Percentiles rank a stretch among this genome's conserved stretches.
These are phyloP conservation scores for Cylas formicarius DNA, from an alignment of 1,140 invertebrate species.

Conservation along the genomic window DNA sequence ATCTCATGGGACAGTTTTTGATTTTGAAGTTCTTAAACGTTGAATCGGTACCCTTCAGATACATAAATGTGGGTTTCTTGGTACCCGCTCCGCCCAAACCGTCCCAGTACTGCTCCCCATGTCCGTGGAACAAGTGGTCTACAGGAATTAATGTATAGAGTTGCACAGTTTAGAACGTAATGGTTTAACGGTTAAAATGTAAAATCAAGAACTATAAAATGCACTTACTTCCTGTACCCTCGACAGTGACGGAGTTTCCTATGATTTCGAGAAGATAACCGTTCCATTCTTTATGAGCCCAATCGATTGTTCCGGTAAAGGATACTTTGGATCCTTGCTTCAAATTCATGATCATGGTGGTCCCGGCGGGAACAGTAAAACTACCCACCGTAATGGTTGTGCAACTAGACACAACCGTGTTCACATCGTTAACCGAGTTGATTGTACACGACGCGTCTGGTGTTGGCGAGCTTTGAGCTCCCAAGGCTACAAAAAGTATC, in stretches of 20 bases:
- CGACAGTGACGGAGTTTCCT: neutral
- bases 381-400: conserved; percentile 1
- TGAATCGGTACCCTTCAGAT: conserved; percentile 3
- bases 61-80: conserved; percentile 3
- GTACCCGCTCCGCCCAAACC: neutral
- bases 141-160: conserved; percentile 1
- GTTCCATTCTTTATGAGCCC: neutral
- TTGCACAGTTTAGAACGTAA: too few species aligned
- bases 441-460: too few species aligned
- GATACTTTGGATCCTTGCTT: neutral
- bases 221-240: conserved; percentile 6
- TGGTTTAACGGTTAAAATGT: too few species aligned
- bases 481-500: too few species aligned
- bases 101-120: conserved; percentile 3
- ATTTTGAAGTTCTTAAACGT: neutral
- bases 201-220: neutral
- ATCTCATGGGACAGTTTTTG: conserved; percentile 1
- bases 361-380: conserved; percentile 6
- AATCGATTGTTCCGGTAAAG: conserved; percentile 2
- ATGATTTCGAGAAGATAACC: conserved; percentile 9
- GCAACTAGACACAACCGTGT: neutral
- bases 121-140: neutral
- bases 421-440: neutral
- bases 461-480: too few species aligned
- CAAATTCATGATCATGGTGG: conserved; percentile 6